These are phyloP conservation scores for Lysandra coridon DNA, from an alignment of 2,888 invertebrate genomes.

Conservation along the genomic window DNA sequence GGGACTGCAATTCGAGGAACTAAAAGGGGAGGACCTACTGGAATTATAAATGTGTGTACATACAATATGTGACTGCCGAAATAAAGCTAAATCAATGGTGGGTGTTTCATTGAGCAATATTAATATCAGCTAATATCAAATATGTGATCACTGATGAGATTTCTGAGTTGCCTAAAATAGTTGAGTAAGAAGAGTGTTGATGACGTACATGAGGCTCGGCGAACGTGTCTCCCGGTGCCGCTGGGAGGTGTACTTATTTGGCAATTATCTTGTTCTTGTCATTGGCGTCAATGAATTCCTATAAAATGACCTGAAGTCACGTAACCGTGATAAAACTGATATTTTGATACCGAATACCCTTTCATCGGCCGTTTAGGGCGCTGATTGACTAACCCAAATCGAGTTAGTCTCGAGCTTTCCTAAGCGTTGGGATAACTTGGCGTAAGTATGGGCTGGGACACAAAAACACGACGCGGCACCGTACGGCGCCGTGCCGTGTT, in stretches of 20 bases:
- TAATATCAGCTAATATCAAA: no score
- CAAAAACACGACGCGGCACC: no score
- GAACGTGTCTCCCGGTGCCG: not conserved
- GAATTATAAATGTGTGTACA: no score
- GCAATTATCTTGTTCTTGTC: not conserved
- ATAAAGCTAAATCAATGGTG: no score
- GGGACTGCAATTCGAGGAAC: no score
- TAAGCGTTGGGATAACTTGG: not conserved
- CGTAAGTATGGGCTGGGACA: no score
- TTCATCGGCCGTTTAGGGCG: not conserved
- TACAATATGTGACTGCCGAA: no score
- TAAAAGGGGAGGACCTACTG: no score
- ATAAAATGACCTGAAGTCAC: not conserved
- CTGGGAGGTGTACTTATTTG: not conserved
- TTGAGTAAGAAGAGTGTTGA: not conserved
- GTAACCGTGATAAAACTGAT: conserved; percentile 3
- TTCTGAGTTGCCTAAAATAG: no score
- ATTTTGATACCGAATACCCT: not conserved
- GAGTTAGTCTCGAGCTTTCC: not conserved
- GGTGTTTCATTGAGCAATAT: no score
- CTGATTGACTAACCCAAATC: not conserved
- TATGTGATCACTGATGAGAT: no score
- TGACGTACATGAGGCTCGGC: not conserved
- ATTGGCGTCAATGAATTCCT: conserved; percentile 1
- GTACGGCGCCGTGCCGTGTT: no score